phyloP scores from a whole-genome alignment of 2,113 vertebrate genomes.

The Axis porcinus region DNA sequence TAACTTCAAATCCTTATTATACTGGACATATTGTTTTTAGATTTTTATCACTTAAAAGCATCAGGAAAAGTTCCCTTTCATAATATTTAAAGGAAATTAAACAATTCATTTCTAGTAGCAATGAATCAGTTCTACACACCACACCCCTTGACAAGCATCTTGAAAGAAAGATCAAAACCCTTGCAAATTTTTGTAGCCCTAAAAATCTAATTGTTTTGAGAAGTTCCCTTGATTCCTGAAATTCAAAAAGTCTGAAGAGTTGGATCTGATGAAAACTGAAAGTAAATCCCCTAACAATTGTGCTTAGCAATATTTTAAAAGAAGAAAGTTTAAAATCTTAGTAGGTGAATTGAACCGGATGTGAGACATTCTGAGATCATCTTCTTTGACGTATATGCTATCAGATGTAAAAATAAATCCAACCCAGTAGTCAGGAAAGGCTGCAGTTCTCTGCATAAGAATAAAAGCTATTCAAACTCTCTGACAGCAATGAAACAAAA shows the following conservation, averaged over 20 bases:
- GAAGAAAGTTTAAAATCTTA: not conserved
- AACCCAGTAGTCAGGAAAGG: not conserved
- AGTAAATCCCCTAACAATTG: not conserved
- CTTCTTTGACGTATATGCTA: not conserved
- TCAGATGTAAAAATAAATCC: slow-evolving; percentile 33
- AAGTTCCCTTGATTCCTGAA: slow-evolving; percentile 46
- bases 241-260: not conserved
- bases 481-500: not conserved
- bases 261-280: slow-evolving; percentile 16
- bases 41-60: slow-evolving; percentile 46
- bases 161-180: slow-evolving; percentile 23
- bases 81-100: slow-evolving; percentile 35
- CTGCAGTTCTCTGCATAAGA: not conserved
- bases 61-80: not conserved
- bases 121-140: not conserved
- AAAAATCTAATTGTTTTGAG: slow-evolving; percentile 11
- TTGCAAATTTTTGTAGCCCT: not conserved
- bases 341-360: not conserved
- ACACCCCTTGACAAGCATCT: not conserved
- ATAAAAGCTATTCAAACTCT: not conserved
- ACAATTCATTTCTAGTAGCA: slow-evolving; percentile 22
- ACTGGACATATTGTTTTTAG: not conserved
- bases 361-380: not conserved
- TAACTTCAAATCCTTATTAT: slow-evolving; percentile 26
- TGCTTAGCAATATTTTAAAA: slow-evolving; percentile 7